Evolutionary conservation across 2,797 vertebrate species (phyloP).

Genomic region (Argentina silus): DNA sequence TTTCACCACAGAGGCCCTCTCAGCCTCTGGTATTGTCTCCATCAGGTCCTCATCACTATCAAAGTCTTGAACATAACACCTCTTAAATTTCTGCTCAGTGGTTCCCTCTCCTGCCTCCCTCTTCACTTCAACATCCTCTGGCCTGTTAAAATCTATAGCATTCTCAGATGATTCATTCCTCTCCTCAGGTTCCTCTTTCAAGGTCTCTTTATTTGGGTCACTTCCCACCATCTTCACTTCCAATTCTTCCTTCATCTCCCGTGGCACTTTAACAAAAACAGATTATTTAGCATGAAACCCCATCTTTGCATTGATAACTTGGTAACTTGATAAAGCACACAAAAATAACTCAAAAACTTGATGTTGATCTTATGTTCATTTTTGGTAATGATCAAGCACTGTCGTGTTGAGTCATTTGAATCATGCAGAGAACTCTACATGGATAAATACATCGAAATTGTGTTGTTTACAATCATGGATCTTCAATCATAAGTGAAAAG

Average conservation of each 20-base stretch:
- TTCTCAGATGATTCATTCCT: conserved; percentile 13
- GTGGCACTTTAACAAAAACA: conserved; percentile 26
- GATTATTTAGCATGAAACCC: neutral
- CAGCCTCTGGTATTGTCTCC: conserved; percentile 39
- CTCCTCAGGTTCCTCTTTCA: conserved; percentile 10
- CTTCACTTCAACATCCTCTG: conserved; percentile 26
- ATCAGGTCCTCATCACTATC: conserved; percentile 31
- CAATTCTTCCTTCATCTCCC: conserved; percentile 31
- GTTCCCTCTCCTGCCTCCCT: conserved; percentile 24
- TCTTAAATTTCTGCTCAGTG: neutral
- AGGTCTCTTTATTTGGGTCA: neutral
- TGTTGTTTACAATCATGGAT: too few species aligned
- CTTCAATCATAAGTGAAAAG: neutral
- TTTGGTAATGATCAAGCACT: neutral
- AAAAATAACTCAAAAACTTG: neutral
- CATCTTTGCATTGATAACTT: neutral
- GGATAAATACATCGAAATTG: neutral
- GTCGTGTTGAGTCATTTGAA: neutral
- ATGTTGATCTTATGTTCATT: neutral
- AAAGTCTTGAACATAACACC: conserved; percentile 31
- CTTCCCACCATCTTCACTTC: conserved; percentile 19
- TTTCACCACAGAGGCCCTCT: conserved; percentile 75
- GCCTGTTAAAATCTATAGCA: neutral
- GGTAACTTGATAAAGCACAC: neutral
- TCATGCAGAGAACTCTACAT: neutral